Conservation (phyloP, 1,140 invertebrate genomes). For the Drosophila elegans region DNA sequence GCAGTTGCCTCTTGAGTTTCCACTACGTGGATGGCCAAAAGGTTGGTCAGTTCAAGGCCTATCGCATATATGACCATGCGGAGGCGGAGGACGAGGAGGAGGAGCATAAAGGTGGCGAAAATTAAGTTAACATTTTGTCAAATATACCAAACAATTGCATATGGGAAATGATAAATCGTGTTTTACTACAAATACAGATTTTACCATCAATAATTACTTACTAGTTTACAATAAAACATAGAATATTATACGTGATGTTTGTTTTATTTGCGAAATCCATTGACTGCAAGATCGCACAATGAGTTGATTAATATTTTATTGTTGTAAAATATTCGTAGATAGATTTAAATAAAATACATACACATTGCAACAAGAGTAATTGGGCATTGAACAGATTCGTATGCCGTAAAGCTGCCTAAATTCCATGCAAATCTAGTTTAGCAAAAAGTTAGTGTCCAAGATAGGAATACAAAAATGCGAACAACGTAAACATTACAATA, state of each 20-base stretch:
- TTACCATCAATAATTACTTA: too few relatives aligned
- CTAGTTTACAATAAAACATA: too few relatives aligned
- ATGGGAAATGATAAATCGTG: too few relatives aligned
- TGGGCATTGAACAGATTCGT: constrained; percentile 49
- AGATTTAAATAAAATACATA: constrained; percentile 71
- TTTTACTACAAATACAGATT: too few relatives aligned
- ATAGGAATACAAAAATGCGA: constrained; percentile 59
- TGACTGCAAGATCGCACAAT: constrained; percentile 4
- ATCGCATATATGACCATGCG: constrained; percentile 75
- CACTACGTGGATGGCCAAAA: constrained; percentile 88
- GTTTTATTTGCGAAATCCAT: constrained; percentile 26
- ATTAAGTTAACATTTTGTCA: not conserved
- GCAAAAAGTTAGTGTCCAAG: constrained; percentile 48
- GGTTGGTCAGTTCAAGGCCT: constrained; percentile 86
- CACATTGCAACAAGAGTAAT: constrained; percentile 72
- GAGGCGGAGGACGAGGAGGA: constrained; percentile 11
- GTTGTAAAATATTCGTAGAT: constrained; percentile 71
- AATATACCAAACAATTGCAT: too few relatives aligned
- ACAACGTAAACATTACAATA: constrained; percentile 46
- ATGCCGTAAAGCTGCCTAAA: constrained; percentile 46
- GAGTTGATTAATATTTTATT: constrained; percentile 35
- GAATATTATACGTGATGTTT: not conserved
- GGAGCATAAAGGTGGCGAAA: not conserved
- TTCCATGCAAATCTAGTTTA: constrained; percentile 51
- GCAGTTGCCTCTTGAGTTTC: constrained; percentile 88